phyloP scores from a whole-genome alignment of 2,797 vertebrate genomes.

The Xenentodon cancila region DNA sequence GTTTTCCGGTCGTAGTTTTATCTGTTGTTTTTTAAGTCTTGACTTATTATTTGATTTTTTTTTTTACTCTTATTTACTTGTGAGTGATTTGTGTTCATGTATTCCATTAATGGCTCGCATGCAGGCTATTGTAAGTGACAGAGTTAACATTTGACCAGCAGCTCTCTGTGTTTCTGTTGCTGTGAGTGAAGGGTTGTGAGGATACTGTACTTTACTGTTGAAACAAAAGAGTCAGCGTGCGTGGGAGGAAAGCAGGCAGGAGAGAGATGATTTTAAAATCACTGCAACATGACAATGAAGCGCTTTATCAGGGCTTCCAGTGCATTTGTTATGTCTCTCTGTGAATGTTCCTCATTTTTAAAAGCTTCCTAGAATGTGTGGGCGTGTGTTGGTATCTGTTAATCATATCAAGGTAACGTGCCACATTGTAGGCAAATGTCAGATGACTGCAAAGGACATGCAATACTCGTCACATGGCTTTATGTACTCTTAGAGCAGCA shows the following conservation, averaged over 20 bases:
- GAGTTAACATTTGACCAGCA: constrained; percentile 7
- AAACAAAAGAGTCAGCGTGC: constrained; percentile 55
- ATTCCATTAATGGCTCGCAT: constrained; percentile 6
- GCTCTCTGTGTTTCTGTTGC: background rate
- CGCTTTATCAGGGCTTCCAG: constrained; percentile 26
- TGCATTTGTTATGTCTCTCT: constrained; percentile 10
- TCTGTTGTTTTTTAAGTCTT: background rate
- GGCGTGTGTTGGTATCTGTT: background rate
- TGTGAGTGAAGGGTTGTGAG: constrained; percentile 26
- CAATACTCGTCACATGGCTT: background rate
- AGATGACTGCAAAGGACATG: background rate
- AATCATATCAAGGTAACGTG: background rate
- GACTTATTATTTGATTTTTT: background rate
- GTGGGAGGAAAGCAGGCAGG: constrained; percentile 58
- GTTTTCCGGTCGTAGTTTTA: background rate
- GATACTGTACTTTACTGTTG: constrained; percentile 55
- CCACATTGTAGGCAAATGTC: background rate
- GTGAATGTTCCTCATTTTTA: constrained; percentile 15
- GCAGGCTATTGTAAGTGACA: background rate
- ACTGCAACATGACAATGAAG: constrained; percentile 45
- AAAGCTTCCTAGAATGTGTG: constrained; percentile 9
- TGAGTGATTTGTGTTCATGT: background rate
- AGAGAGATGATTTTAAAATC: constrained; percentile 58
- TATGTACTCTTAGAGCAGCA: too few relatives aligned
- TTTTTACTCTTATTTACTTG: background rate